Conservation (phyloP, 2,797 vertebrate genomes). For the Tolypeutes matacus region DNA sequence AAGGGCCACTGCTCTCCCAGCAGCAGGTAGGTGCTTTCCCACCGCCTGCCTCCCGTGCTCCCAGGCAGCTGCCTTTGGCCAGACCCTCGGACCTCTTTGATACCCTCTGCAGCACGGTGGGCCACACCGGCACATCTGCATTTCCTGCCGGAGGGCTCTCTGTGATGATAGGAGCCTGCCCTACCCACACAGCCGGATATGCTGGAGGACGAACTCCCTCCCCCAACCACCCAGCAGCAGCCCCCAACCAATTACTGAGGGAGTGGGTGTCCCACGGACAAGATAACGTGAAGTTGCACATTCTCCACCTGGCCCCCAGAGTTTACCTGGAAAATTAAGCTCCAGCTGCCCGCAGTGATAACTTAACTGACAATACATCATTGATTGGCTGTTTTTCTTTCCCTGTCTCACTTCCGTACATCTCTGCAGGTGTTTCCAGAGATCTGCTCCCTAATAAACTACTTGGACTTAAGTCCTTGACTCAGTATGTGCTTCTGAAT, state of each 20-base stretch:
- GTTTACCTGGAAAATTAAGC: background rate
- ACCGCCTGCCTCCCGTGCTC: background rate
- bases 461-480: background rate
- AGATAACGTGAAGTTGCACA: background rate
- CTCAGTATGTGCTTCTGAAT: background rate
- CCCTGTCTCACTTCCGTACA: background rate
- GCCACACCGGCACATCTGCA: background rate
- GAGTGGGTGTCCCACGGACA: background rate
- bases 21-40: background rate
- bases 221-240: background rate
- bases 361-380: background rate
- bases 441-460: background rate
- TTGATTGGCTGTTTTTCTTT: background rate
- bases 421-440: background rate
- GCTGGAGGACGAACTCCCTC: background rate
- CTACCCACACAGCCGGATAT: background rate
- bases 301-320: background rate
- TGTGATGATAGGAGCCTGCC: background rate
- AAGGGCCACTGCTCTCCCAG: background rate
- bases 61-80: background rate
- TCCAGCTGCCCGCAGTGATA: background rate
- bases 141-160: background rate
- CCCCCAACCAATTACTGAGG: background rate
- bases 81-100: background rate
- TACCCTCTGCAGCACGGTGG: fast-evolving